Evolutionary conservation across 2,113 vertebrate genomes (phyloP).

Genomic region (Oreocharis arfaki): DNA sequence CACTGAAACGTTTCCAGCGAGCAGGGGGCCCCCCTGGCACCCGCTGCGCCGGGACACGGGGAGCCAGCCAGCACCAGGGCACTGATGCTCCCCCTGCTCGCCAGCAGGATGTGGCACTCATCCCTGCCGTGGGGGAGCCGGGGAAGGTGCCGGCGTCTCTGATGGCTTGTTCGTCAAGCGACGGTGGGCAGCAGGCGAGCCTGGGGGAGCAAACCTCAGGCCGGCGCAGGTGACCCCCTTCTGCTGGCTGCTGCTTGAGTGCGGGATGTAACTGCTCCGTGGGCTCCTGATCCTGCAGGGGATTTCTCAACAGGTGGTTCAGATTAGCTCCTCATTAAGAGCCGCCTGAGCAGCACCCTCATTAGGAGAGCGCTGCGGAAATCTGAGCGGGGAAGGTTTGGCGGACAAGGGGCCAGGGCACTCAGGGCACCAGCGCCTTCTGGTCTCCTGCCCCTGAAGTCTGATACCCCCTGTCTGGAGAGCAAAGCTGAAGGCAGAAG

Average conservation of each 20-base stretch:
- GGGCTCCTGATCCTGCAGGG: not conserved
- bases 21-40: not conserved
- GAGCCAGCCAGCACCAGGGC: not conserved
- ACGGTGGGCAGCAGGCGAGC: not conserved
- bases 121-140: not conserved
- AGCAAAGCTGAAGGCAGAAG: not conserved
- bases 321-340: slow-evolving; percentile 66
- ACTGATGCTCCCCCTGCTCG: not conserved
- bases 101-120: not conserved
- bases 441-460: not conserved
- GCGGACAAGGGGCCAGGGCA: not conserved
- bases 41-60: fast-evolving
- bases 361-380: slow-evolving; percentile 15
- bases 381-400: not conserved
- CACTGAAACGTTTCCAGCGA: not conserved
- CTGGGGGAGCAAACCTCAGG: not conserved
- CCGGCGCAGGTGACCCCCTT: not conserved
- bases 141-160: not conserved
- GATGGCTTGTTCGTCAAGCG: not conserved
- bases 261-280: not conserved
- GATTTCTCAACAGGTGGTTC: slow-evolving; percentile 64
- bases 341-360: slow-evolving; percentile 42
- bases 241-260: not conserved
- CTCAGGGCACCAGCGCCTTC: fast-evolving
- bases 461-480: not conserved